These are phyloP conservation scores for Rousettus leschenaultii DNA, from an alignment of 2,113 vertebrate genomes.

Conservation along the genomic window DNA sequence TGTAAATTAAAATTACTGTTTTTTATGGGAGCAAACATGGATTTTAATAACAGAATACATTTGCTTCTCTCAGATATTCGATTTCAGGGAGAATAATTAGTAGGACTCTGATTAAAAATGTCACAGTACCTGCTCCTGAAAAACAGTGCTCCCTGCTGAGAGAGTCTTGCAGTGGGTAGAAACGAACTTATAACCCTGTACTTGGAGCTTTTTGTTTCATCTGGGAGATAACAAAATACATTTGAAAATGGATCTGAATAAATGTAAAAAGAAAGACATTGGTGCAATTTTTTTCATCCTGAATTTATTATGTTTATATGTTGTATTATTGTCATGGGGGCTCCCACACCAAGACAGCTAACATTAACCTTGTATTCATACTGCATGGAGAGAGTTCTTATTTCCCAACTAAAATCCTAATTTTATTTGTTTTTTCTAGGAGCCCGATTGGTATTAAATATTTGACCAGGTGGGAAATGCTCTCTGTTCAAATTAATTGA, in stretches of 20 bases:
- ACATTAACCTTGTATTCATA: background rate
- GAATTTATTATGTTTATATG: constrained; percentile 22
- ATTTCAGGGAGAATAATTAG: constrained; percentile 55
- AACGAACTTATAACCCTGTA: background rate
- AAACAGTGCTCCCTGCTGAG: background rate
- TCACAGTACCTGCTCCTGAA: constrained; percentile 25
- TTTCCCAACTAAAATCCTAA: background rate
- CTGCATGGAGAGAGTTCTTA: background rate
- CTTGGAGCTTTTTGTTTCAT: constrained; percentile 8
- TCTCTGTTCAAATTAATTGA: constrained; percentile 8
- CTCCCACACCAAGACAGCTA: background rate
- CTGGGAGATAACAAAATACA: background rate
- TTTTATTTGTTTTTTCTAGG: constrained; percentile 30
- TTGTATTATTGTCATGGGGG: background rate
- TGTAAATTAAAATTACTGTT: background rate
- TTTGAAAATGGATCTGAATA: constrained; percentile 33
- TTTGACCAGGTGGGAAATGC: background rate
- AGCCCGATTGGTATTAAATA: background rate
- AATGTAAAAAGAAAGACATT: constrained; percentile 35
- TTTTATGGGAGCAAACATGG: background rate
- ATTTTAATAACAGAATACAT: constrained; percentile 45
- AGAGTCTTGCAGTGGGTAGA: background rate
- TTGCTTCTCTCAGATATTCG: constrained; percentile 9
- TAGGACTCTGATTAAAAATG: constrained; percentile 50
- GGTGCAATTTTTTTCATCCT: constrained; percentile 35